Percentiles rank a stretch among this genome's conserved stretches.
Conservation (phyloP, 2,113 vertebrate species). For the Corythoichthys intestinalis region DNA sequence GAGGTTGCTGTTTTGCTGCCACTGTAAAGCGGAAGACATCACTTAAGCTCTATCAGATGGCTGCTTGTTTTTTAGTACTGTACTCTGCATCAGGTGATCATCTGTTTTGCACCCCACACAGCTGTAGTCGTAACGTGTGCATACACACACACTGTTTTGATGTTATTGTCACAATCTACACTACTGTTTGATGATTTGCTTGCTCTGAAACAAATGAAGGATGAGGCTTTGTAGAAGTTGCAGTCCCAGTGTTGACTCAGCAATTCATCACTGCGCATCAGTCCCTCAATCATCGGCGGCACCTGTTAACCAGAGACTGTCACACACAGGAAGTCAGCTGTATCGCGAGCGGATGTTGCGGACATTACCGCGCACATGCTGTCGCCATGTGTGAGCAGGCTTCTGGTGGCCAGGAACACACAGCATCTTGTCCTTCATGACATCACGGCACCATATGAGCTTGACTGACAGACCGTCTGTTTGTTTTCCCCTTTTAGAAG, state of each 20-base stretch:
- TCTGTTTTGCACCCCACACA: slow-evolving; percentile 65
- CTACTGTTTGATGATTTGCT: slow-evolving; percentile 70
- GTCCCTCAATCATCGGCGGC: slow-evolving; percentile 40
- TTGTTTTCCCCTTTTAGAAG: slow-evolving; percentile 64
- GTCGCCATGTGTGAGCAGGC: slow-evolving; percentile 36
- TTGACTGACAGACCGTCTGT: slow-evolving; percentile 64
- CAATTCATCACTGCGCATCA: slow-evolving; percentile 17
- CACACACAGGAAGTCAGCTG: slow-evolving; percentile 48
- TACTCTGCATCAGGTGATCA: slow-evolving; percentile 61
- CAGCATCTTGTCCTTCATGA: slow-evolving; percentile 31
- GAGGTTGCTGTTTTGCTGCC: slow-evolving; percentile 51
- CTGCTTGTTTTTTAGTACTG: slow-evolving; percentile 65
- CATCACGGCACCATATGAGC: slow-evolving; percentile 46
- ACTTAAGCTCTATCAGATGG: slow-evolving; percentile 64
- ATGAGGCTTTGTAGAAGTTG: slow-evolving; percentile 41
- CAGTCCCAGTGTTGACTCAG: slow-evolving; percentile 38
- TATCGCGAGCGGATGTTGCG: slow-evolving; percentile 26
- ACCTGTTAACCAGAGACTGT: slow-evolving; percentile 38
- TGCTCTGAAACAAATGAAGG: slow-evolving; percentile 34
- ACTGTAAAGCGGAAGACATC: slow-evolving; percentile 53
- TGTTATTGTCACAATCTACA: slow-evolving; percentile 43
- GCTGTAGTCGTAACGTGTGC: slow-evolving; percentile 52
- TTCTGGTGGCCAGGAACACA: slow-evolving; percentile 10
- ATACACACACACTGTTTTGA: slow-evolving; percentile 40
- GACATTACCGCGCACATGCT: slow-evolving; percentile 21